Conservation (phyloP, 1,140 invertebrate genomes). For the Trichogramma pretiosum region DNA sequence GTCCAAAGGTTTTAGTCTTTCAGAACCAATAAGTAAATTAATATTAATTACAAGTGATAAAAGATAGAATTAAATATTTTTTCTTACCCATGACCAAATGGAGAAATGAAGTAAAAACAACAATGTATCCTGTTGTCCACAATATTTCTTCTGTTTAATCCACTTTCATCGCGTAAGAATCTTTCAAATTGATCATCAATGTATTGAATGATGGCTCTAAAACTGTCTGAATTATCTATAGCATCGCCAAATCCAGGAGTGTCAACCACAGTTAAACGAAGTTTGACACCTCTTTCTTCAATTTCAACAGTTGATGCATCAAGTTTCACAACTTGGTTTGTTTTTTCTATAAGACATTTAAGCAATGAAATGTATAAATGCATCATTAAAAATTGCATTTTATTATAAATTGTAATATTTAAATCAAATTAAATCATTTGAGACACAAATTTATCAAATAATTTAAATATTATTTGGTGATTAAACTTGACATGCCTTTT, state of each 20-base stretch:
- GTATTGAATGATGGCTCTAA: constrained; percentile 82
- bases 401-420: not conserved
- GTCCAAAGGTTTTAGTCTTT: constrained; percentile 75
- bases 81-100: constrained; percentile 87
- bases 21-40: constrained; percentile 11
- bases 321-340: constrained; percentile 79
- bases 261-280: constrained; percentile 85
- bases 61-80: constrained; percentile 18
- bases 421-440: not conserved
- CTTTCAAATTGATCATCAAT: constrained; percentile 92
- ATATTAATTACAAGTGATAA: constrained; percentile 2
- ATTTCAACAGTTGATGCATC: constrained; percentile 91
- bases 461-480: not conserved
- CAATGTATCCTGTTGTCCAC: constrained; percentile 90
- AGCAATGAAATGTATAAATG: not conserved
- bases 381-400: not conserved
- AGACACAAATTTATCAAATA: too few species aligned
- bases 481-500: not conserved
- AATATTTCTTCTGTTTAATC: constrained; percentile 83
- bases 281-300: constrained; percentile 84
- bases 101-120: constrained; percentile 99
- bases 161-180: constrained; percentile 83
- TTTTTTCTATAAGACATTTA: constrained; percentile 57
- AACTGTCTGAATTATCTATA: constrained; percentile 94
- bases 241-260: constrained; percentile 98